Conservation (phyloP, 1,140 invertebrate genomes). For the Neodiprion fabricii region DNA sequence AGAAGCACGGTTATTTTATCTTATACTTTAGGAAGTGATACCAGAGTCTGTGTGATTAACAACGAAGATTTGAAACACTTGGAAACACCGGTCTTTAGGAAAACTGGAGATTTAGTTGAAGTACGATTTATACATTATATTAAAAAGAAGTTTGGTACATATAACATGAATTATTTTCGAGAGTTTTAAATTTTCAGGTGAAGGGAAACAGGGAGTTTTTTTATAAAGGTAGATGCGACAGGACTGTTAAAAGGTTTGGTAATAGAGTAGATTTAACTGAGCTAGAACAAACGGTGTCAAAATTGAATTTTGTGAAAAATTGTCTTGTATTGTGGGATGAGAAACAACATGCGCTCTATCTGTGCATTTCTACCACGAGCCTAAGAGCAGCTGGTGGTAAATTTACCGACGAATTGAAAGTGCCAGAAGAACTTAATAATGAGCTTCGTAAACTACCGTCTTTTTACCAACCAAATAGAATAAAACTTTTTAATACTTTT, state of each 20-base stretch:
- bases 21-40: slow-evolving; percentile 64
- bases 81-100: slow-evolving; percentile 61
- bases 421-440: slow-evolving; percentile 16
- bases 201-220: slow-evolving; percentile 62
- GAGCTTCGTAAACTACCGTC: slow-evolving; percentile 34
- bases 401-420: slow-evolving; percentile 14
- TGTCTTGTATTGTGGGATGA: slow-evolving; percentile 63
- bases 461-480: slow-evolving; percentile 46
- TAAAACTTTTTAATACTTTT: slow-evolving; percentile 40
- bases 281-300: slow-evolving; percentile 65
- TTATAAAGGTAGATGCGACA: slow-evolving; percentile 71
- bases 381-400: neutral
- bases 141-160: too few relatives aligned
- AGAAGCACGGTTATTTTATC: slow-evolving; percentile 21
- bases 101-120: slow-evolving; percentile 72
- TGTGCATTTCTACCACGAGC: slow-evolving; percentile 51
- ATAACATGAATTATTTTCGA: too few relatives aligned
- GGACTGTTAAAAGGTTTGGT: slow-evolving; percentile 77
- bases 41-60: slow-evolving; percentile 68
- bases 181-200: slow-evolving; percentile 41
- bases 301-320: slow-evolving; percentile 56
- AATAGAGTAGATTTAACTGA: slow-evolving; percentile 68
- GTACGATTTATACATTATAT: slow-evolving; percentile 28
- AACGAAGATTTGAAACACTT: slow-evolving; percentile 57
- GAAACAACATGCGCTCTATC: slow-evolving; percentile 57